Base-by-base conservation (phyloP, 2,113 vertebrate species). In the Actenoides hombroni region DNA sequence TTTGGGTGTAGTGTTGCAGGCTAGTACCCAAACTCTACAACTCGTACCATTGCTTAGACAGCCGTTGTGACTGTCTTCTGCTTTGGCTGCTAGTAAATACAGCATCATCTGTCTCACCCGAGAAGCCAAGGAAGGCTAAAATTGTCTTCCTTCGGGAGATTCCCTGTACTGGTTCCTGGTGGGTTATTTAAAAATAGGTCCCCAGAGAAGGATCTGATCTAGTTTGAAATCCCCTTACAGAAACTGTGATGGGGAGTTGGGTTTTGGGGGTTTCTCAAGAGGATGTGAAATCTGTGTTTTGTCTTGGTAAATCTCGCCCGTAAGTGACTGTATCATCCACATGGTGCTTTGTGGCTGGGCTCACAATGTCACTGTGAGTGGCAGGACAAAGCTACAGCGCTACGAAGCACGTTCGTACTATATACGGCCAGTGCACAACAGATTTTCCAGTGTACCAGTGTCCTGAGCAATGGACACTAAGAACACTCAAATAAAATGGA, bases 381-480 rank as follows among this genome's bases (percentile, higher is more conserved):
- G 10, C 35, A 48, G 12, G 29, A 60, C 56, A 57, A 78, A 65
- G 37, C 46, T 12, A 5, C 10, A 12, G 44, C 26, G 23, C 26
- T 37, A 53, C 13, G 9, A 48, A 75, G 24, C 19, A 7, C 3
- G 3, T 74, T 82, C 15, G 67, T 31, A 10, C 29, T 51, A 6
- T 1, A 7, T 64, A 6, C 0, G 0, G 18, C 39, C 0, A 4
- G 16, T 8, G 16, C 29, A 37, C 21, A 29, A 15, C 9, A 42
- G 11, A 12, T 39, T 67, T 74, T 46, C 11, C 7, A 1, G 13
- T 40, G 28, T 83, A 37, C 8, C 5, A 7, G 10, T 46, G 56
- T 83, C 42, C 35, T 53, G 37, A 84, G 78, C 54, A 37, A 3
- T 24, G 33, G 28, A 54, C 56, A 26, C 69, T 84, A 12, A 40